Conservation (phyloP, 2,888 invertebrate genomes). For the Calephelis perditalis region DNA sequence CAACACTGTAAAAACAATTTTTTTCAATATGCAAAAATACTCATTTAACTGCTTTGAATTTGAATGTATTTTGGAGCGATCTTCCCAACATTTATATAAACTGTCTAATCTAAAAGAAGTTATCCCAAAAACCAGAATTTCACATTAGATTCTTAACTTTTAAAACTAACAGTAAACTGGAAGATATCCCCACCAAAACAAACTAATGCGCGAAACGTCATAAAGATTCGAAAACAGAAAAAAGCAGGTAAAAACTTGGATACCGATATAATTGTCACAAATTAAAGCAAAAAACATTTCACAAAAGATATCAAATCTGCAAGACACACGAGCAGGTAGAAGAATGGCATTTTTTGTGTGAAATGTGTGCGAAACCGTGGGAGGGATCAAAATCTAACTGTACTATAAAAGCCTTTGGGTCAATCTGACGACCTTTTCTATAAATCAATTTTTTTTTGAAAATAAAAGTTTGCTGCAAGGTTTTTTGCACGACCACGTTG, state of each 20-base stretch:
- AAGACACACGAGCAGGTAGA: slow-evolving; percentile 78
- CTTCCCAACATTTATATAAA: neutral
- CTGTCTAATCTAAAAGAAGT: neutral
- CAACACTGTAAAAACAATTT: too few species aligned
- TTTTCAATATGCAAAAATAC: too few species aligned
- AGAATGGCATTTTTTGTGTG: slow-evolving; percentile 48
- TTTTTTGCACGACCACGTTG: too few species aligned
- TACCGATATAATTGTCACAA: slow-evolving; percentile 79
- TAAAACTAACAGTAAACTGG: slow-evolving; percentile 53
- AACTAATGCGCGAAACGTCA: slow-evolving; percentile 66
- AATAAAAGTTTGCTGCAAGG: too few species aligned
- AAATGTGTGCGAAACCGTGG: slow-evolving; percentile 75
- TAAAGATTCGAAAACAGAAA: slow-evolving; percentile 55
- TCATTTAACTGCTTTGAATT: too few species aligned
- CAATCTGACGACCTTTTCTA: slow-evolving; percentile 20
- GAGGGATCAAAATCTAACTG: slow-evolving; percentile 66
- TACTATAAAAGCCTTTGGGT: slow-evolving; percentile 34
- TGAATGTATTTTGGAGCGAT: neutral
- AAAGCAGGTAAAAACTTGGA: slow-evolving; percentile 76
- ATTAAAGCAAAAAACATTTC: slow-evolving; percentile 72
- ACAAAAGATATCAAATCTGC: slow-evolving; percentile 77
- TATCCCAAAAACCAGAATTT: neutral
- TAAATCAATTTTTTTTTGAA: slow-evolving; percentile 19
- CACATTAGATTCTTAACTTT: slow-evolving; percentile 11
- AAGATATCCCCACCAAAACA: slow-evolving; percentile 56